These are phyloP conservation scores for Aphidius gifuensis DNA, from an alignment of 1,140 invertebrate species.

Conservation along the genomic window DNA sequence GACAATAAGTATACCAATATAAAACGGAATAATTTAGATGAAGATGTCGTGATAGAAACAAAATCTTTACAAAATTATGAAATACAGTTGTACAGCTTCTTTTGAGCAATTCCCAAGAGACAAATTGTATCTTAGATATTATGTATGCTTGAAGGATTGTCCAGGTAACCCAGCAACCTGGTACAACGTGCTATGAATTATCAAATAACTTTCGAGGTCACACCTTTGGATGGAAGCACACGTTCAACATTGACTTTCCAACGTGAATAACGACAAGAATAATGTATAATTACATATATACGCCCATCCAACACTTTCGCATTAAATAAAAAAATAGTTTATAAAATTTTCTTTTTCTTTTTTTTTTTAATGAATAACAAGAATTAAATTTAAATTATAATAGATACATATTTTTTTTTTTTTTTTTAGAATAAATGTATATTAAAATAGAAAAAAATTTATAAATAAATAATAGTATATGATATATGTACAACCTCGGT, in stretches of 20 bases:
- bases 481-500: conserved; percentile 35
- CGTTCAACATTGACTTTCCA: conserved; percentile 21
- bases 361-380: background rate
- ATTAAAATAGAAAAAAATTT: conserved; percentile 9
- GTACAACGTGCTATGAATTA: conserved; percentile 42
- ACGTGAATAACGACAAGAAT: conserved; percentile 8
- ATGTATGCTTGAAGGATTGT: conserved; percentile 37
- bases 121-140: conserved; percentile 26
- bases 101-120: background rate
- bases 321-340: background rate
- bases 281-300: background rate
- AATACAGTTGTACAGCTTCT: no score
- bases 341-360: background rate
- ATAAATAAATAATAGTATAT: conserved; percentile 42
- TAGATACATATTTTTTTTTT: background rate
- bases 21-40: no score
- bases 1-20: no score
- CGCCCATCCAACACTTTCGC: background rate
- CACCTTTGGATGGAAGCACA: conserved; percentile 14
- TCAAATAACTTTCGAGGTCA: conserved; percentile 49
- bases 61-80: no score
- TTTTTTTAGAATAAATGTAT: background rate
- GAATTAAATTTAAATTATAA: conserved; percentile 7
- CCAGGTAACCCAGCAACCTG: conserved; percentile 32
- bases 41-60: no score